Evolutionary conservation across 2,888 invertebrate species (phyloP).

Genomic region (Linyphia triangularis): DNA sequence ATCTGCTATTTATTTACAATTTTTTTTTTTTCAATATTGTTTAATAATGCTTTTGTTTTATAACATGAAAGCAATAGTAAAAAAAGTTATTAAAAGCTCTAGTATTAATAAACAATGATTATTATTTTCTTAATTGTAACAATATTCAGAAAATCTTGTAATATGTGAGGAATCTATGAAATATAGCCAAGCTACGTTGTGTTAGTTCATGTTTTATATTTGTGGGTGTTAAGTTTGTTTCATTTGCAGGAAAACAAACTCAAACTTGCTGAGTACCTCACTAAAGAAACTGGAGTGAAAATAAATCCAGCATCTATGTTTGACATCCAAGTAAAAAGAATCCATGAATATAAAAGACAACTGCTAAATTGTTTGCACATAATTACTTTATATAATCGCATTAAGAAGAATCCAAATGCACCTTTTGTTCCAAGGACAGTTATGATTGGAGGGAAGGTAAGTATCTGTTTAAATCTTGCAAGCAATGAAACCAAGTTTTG

Average conservation of each 20-base stretch:
- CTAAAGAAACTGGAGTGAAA: conserved; percentile 92
- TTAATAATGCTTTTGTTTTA: too few species aligned
- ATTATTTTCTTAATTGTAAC: background rate
- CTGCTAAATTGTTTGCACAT: conserved; percentile 97
- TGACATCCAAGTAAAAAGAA: conserved; percentile 98
- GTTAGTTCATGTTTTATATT: background rate
- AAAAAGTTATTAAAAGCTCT: too few species aligned
- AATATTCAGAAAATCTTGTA: background rate
- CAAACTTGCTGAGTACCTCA: conserved; percentile 90
- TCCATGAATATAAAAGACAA: conserved; percentile 99
- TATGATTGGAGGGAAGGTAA: conserved; percentile 92
- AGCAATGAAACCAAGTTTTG: background rate
- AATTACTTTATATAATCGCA: conserved; percentile 96
- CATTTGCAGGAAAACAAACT: conserved; percentile 92
- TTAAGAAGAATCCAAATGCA: conserved; percentile 94
- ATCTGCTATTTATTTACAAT: too few species aligned
- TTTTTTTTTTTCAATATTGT: too few species aligned
- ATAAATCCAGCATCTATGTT: conserved; percentile 97
- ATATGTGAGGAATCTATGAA: background rate
- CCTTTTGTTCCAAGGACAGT: conserved; percentile 94
- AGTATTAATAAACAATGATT: background rate
- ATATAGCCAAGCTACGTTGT: background rate
- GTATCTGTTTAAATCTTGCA: background rate
- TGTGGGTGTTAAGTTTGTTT: background rate
- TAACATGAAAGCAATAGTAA: too few species aligned